Evolutionary conservation across 2,888 invertebrate genomes (phyloP).

Genomic region (Apeira syringaria): DNA sequence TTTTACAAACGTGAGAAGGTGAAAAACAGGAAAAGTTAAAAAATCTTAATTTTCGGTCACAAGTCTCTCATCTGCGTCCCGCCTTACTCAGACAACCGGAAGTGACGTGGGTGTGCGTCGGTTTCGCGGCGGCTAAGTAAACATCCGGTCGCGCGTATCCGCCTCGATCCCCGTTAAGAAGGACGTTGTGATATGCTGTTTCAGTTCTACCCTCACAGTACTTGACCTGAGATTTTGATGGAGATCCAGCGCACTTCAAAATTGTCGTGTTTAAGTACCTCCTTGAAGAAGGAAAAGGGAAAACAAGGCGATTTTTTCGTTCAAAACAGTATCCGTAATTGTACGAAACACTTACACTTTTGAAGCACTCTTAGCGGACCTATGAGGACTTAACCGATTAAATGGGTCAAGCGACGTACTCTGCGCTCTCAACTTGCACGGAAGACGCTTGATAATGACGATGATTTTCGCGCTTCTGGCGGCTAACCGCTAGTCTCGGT

Average conservation of each 20-base stretch:
- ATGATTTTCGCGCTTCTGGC: too few relatives aligned
- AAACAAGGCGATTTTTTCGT: too few relatives aligned
- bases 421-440: too few relatives aligned
- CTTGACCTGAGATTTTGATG: slow-evolving; percentile 9
- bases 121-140: slow-evolving; percentile 69
- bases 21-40: too few relatives aligned
- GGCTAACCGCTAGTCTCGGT: too few relatives aligned
- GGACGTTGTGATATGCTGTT: slow-evolving; percentile 16
- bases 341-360: too few relatives aligned
- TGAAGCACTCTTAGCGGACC: too few relatives aligned
- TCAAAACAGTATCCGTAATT: too few relatives aligned
- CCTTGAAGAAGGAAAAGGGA: not conserved
- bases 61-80: not conserved
- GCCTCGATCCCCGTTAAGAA: slow-evolving; percentile 17
- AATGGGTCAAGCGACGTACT: too few relatives aligned
- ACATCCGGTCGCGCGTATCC: slow-evolving; percentile 66
- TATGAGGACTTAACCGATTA: too few relatives aligned
- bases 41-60: not conserved
- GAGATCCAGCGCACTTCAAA: not conserved
- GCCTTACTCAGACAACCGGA: slow-evolving; percentile 38
- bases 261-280: not conserved
- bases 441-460: too few relatives aligned
- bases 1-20: too few relatives aligned
- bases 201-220: slow-evolving; percentile 5
- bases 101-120: slow-evolving; percentile 54